phyloP scores from a whole-genome alignment of 64 coral and sea anemone species.

The Actinia tenebrosa region DNA sequence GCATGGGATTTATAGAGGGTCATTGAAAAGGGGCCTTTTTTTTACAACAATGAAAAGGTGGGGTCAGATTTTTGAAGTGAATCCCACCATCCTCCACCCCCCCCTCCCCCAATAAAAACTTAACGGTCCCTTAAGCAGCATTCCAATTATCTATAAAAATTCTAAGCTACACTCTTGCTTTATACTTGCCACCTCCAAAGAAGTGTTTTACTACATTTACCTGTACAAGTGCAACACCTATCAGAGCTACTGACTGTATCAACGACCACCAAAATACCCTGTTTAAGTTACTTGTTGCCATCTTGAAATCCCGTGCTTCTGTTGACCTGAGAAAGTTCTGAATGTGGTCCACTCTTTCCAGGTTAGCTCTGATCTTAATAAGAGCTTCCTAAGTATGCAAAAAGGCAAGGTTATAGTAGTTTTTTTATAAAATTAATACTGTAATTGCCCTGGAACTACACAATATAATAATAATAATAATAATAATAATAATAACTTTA shows the following conservation, averaged over 20 bases:
- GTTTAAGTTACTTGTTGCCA: constrained; percentile 58
- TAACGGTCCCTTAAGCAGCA: background rate
- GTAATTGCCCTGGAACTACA: too few relatives aligned
- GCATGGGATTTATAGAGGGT: too few relatives aligned
- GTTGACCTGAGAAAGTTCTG: constrained; percentile 64
- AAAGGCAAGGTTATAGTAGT: background rate
- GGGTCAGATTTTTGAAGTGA: too few relatives aligned
- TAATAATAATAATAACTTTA: too few relatives aligned
- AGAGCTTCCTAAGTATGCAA: constrained; percentile 41
- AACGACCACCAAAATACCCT: constrained; percentile 92
- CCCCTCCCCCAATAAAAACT: too few relatives aligned
- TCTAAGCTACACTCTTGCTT: constrained; percentile 35
- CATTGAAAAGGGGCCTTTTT: too few relatives aligned
- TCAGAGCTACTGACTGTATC: constrained; percentile 72
- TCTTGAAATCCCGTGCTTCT: constrained; percentile 44
- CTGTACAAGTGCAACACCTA: constrained; percentile 80
- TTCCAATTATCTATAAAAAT: background rate
- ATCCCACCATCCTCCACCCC: too few relatives aligned
- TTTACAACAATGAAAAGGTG: too few relatives aligned
- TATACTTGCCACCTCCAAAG: constrained; percentile 55
- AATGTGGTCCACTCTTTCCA: constrained; percentile 60
- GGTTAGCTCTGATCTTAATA: constrained; percentile 34
- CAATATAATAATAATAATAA: too few relatives aligned
- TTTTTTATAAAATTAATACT: too few relatives aligned
- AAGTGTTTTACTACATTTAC: constrained; percentile 77